A percentile compares a stretch with the other conserved stretches of the same genome.
phyloP scores from a whole-genome alignment of 2,888 invertebrate genomes.

The Andrena marginata region DNA sequence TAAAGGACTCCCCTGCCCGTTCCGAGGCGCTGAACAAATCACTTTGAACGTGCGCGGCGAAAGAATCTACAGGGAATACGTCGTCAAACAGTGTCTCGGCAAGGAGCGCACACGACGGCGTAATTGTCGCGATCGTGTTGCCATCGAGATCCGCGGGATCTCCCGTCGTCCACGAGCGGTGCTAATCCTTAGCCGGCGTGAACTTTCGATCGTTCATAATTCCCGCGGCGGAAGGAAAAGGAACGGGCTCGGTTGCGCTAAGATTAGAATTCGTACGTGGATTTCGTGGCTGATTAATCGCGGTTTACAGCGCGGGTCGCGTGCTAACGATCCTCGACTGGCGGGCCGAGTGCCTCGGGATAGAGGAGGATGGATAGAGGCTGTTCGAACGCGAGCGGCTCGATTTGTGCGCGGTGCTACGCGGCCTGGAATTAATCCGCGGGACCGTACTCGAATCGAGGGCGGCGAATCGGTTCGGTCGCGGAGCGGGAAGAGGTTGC shows the following conservation, averaged over 20 bases:
- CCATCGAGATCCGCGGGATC: constrained; percentile 40
- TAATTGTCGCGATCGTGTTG: constrained; percentile 32
- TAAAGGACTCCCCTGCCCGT: not conserved
- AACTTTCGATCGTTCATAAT: constrained; percentile 7
- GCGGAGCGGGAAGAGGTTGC: not conserved
- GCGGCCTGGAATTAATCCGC: not conserved
- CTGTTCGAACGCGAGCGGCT: not conserved
- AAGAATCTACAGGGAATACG: constrained; percentile 6
- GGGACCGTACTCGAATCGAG: not conserved
- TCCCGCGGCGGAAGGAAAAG: not conserved
- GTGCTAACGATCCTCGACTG: not conserved
- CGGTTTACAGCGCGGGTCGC: not conserved
- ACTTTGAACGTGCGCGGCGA: not conserved
- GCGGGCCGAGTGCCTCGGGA: not conserved
- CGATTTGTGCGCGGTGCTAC: not conserved
- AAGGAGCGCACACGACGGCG: not conserved
- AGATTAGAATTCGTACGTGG: not conserved
- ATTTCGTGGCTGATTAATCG: not conserved
- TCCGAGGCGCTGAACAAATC: constrained; percentile 17
- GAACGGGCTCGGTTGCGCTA: not conserved
- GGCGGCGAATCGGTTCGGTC: not conserved
- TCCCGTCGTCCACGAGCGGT: constrained; percentile 3
- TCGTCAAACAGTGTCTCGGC: constrained; percentile 12
- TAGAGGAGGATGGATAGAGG: not conserved
- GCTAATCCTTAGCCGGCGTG: not conserved